These are phyloP conservation scores for Sinonovacula constricta DNA, from an alignment of 1,140 invertebrate genomes.

Conservation along the genomic window DNA sequence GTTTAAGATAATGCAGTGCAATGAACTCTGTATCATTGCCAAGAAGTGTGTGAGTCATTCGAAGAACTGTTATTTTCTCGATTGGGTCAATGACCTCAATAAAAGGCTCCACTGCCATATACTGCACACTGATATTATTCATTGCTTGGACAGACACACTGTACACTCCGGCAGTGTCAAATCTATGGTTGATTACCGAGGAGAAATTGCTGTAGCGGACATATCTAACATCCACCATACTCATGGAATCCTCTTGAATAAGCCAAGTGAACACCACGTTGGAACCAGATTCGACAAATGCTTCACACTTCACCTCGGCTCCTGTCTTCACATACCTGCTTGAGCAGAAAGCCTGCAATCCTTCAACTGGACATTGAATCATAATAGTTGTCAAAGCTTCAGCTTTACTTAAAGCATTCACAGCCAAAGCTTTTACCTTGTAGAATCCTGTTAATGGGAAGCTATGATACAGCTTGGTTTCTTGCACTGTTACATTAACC, in stretches of 20 bases:
- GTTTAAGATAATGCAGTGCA: not conserved
- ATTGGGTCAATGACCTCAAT: conserved; percentile 8
- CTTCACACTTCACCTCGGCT: conserved; percentile 6
- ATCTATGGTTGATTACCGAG: not conserved
- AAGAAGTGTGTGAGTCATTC: not conserved
- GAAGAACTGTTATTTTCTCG: conserved; percentile 1
- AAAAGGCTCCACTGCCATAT: not conserved
- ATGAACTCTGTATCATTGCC: not conserved
- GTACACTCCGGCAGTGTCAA: conserved; percentile 16
- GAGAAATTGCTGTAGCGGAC: conserved; percentile 16
- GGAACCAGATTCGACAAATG: conserved; percentile 12
- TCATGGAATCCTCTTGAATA: not conserved
- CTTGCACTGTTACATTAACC: not conserved
- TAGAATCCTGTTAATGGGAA: conserved; percentile 14
- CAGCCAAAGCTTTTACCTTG: not conserved
- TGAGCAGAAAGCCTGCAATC: not conserved
- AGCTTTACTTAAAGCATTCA: conserved; percentile 5
- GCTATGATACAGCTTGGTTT: not conserved
- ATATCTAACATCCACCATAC: not conserved
- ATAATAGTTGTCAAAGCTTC: not conserved
- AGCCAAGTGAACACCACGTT: conserved; percentile 16
- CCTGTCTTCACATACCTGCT: not conserved
- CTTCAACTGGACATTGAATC: conserved; percentile 30
- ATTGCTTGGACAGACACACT: not conserved
- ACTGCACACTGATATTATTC: conserved; percentile 19